Percentiles rank a stretch among this genome's conserved stretches.
phyloP scores from a whole-genome alignment of 2,113 vertebrate genomes.

The Brachirus orientalis region DNA sequence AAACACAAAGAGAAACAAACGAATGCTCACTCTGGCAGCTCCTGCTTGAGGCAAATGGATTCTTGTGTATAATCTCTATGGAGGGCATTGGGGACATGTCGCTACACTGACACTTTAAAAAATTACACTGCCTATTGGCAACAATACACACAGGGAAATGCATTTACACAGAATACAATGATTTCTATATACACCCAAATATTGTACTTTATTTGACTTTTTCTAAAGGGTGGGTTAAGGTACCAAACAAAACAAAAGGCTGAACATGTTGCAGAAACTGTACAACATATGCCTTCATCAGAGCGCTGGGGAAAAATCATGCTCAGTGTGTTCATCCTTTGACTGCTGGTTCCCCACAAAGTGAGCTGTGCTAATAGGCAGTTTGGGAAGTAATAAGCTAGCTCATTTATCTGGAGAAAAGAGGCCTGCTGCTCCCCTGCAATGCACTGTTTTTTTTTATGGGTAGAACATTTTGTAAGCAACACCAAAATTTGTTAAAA shows the following conservation, averaged over 20 bases:
- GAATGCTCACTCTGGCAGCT: conserved; percentile 32
- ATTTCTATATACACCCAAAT: too few relatives aligned
- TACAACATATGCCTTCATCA: conserved; percentile 34
- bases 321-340: conserved; percentile 44
- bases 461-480: neutral
- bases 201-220: too few relatives aligned
- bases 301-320: conserved; percentile 36
- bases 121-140: conserved; percentile 61
- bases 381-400: conserved; percentile 73
- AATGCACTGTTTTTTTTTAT: conserved; percentile 35
- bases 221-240: neutral
- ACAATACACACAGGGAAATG: conserved; percentile 29
- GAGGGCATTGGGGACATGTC: conserved; percentile 54
- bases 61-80: conserved; percentile 61
- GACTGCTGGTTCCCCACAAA: conserved; percentile 62
- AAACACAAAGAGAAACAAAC: conserved; percentile 41
- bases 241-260: conserved; percentile 7
- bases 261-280: neutral
- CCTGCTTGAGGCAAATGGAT: conserved; percentile 64
- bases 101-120: conserved; percentile 66
- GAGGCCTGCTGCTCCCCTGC: conserved; percentile 57
- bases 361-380: conserved; percentile 74
- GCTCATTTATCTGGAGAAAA: conserved; percentile 73
- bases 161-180: conserved; percentile 18
- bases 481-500: conserved; percentile 7